A percentile compares a stretch with the other conserved stretches of the same genome.
Conservation (phyloP, 2,113 vertebrate species). For the Nestor notabilis region DNA sequence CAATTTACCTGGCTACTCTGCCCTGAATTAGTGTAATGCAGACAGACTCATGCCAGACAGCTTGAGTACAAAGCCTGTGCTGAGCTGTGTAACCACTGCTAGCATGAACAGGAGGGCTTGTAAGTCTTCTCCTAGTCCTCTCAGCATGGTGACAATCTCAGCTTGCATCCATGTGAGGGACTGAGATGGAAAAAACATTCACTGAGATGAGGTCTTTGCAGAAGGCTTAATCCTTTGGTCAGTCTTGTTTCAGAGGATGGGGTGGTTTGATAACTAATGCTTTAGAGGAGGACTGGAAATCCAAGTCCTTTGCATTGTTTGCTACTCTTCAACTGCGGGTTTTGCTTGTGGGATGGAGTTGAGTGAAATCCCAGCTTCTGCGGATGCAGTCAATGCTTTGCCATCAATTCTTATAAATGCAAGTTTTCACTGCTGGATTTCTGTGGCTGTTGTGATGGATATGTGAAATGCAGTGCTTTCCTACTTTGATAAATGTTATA, state of each 20-base stretch:
- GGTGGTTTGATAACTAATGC: not conserved
- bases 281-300: not conserved
- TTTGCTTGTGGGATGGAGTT: not conserved
- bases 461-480: not conserved
- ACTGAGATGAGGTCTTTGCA: not conserved
- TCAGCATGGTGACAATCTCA: not conserved
- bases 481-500: not conserved
- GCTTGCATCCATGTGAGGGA: rapidly evolving
- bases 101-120: not conserved
- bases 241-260: not conserved
- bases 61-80: rapidly evolving
- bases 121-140: not conserved
- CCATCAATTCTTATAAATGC: not conserved
- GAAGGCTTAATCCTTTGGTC: not conserved
- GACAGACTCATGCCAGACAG: not conserved
- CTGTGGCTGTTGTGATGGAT: not conserved
- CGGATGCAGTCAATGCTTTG: not conserved
- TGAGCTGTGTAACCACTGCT: not conserved
- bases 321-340: not conserved
- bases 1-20: not conserved
- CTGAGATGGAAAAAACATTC: not conserved
- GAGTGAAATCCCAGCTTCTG: not conserved
- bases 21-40: rapidly evolving
- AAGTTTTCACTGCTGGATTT: not conserved
- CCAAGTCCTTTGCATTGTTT: not conserved